Evolutionary conservation across 2,888 invertebrate genomes (phyloP).

Genomic region (Drosophila picticornis): DNA sequence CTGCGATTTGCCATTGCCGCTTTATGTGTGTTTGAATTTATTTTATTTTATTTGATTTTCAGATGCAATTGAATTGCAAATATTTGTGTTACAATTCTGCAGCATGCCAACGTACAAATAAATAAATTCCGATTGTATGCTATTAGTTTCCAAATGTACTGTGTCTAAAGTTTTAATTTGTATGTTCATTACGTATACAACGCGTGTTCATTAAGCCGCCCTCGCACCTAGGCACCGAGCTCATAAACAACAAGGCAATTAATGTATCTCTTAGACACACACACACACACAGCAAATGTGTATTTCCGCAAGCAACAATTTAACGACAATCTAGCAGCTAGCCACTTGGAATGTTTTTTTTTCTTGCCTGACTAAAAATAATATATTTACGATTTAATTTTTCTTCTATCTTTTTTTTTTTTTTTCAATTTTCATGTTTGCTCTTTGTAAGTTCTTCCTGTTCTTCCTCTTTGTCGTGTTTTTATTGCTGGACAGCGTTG

Average conservation of each 20-base stretch:
- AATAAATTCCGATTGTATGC: slow-evolving; percentile 65
- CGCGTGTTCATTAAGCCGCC: slow-evolving; percentile 56
- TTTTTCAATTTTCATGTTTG: slow-evolving; percentile 52
- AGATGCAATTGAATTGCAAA: slow-evolving; percentile 78
- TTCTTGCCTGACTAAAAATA: slow-evolving; percentile 63
- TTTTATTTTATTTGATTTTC: slow-evolving; percentile 50
- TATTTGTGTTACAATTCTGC: slow-evolving; percentile 65
- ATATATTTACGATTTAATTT: slow-evolving; percentile 71
- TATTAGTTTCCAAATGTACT: slow-evolving; percentile 63
- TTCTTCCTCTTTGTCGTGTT: slow-evolving; percentile 15
- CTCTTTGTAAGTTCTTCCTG: slow-evolving; percentile 49
- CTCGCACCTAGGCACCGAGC: slow-evolving; percentile 8
- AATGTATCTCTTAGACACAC: slow-evolving; percentile 30
- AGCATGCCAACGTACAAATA: slow-evolving; percentile 59
- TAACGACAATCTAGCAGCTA: slow-evolving; percentile 18
- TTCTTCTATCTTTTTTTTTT: neutral
- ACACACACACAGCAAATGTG: slow-evolving; percentile 9
- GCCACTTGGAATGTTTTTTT: slow-evolving; percentile 37
- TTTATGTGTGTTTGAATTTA: slow-evolving; percentile 33
- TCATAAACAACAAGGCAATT: slow-evolving; percentile 47
- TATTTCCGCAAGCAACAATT: slow-evolving; percentile 31
- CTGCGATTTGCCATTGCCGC: slow-evolving; percentile 26
- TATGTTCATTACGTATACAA: slow-evolving; percentile 47
- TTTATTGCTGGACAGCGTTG: slow-evolving; percentile 43
- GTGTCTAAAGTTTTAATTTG: slow-evolving; percentile 69